Evolutionary conservation across 2,888 invertebrate species (phyloP), one percentile per base, ranked within the genome.

Genomic region (Drosophila kambysellisi): DNA sequence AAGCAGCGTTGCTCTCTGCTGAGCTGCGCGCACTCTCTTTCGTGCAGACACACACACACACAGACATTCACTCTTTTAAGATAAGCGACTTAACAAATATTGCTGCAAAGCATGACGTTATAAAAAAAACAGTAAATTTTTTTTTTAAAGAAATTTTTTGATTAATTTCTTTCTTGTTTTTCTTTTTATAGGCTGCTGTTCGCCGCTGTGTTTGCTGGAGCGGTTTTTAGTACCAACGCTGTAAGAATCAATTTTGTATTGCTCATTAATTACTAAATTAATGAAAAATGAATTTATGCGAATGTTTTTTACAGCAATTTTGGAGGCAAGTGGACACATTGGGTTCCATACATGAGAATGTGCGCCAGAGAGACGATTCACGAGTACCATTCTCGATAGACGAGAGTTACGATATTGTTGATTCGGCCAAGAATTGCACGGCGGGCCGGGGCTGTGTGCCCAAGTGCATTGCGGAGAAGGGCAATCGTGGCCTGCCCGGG

Each of bases 401-500:
- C 58, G 88, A 89, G 3, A 93, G 93, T 70, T 94, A 92, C 77
- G 91, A 91, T 35, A 87, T 93, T 83, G 80, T 93, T 60, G 91
- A 92, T 76, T 92, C 92, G 58, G 92, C 89, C 12, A 94, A 94
- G 53, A 96, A 96, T 87, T 96, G 96, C 83, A 95, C 95, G 1
- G 73, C 81, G 41, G 95, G 94, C 15, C 94, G 95, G 67, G 95
- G 95, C 85, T 97, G 97, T 90, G 95, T 95, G 48, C 97, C 97
- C 0, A 97, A 97, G 94, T 98, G 98, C 93, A 96, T 97, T 79
- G 97, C 98, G 1, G 97, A 97, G 93, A 98, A 98, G 93, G 98
- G 98, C 91, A 95, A 95, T 71, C 94, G 97, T 89, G 97, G 97
- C 63, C 94, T 95, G 57, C 96, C 96, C 4, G 97, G 98, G 25